Percentiles rank a stretch among this genome's conserved stretches.
phyloP scores from a whole-genome alignment of 2,797 vertebrate genomes.

The Carduelis carduelis region DNA sequence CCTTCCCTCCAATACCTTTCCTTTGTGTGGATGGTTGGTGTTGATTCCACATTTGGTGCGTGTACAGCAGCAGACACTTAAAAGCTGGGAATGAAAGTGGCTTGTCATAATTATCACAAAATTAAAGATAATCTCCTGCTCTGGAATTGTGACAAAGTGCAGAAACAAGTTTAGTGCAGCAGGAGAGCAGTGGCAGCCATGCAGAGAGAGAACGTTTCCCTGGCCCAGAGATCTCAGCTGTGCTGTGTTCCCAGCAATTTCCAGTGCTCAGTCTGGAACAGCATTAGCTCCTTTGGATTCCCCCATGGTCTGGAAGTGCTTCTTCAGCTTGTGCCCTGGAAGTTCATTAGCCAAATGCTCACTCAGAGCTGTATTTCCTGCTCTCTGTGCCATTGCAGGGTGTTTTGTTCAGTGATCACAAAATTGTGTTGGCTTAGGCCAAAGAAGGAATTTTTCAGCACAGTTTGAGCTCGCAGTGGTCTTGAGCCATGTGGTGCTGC shows the following conservation, averaged over 20 bases:
- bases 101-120: constrained; percentile 51
- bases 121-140: constrained; percentile 50
- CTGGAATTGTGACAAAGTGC: constrained; percentile 47
- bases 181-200: accelerated
- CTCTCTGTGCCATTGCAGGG: accelerated
- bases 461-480: not conserved
- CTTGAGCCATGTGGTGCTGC: not conserved
- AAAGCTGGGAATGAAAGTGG: constrained; percentile 11
- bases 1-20: not conserved
- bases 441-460: not conserved
- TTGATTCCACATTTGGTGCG: not conserved
- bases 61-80: constrained; percentile 29
- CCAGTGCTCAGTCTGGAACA: not conserved
- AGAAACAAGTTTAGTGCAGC: not conserved
- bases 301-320: not conserved
- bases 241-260: accelerated
- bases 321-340: not conserved
- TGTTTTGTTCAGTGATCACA: not conserved
- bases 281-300: not conserved
- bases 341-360: not conserved
- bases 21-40: accelerated
- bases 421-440: not conserved
- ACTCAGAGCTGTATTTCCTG: accelerated
- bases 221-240: not conserved
- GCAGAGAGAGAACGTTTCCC: not conserved